Conservation (phyloP, 2,888 invertebrate genomes). For the Balanococcus diminutus region DNA sequence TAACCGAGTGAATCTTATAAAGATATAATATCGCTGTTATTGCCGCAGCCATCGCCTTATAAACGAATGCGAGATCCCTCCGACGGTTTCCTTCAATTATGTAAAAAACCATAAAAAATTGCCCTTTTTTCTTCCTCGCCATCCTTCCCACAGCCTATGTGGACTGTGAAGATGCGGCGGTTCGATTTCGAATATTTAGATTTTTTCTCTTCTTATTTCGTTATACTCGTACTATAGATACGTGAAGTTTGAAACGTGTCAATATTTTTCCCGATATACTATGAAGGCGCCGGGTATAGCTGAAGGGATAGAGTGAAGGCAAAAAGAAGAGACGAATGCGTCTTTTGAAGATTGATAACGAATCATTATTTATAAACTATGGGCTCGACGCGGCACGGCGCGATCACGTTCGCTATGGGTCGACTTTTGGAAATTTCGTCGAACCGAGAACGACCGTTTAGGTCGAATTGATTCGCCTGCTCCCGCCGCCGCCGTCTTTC, state of each 20-base stretch:
- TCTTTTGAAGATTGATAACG: conserved; percentile 46
- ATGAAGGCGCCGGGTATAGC: background rate
- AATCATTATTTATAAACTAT: conserved; percentile 50
- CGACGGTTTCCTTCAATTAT: conserved; percentile 20
- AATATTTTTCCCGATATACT: background rate
- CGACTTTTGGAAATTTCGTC: background rate
- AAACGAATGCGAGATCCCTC: background rate
- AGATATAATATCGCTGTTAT: background rate
- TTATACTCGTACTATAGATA: background rate
- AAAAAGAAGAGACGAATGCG: conserved; percentile 1
- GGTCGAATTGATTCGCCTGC: no score
- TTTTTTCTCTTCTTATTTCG: background rate
- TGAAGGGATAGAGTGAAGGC: background rate
- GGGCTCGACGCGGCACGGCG: background rate
- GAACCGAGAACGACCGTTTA: background rate
- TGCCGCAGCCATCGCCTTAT: no score
- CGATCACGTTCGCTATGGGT: background rate
- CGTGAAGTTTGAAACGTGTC: conserved; percentile 48
- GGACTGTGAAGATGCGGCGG: no score
- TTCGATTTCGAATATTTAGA: no score
- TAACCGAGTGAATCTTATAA: background rate
- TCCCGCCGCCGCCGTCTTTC: background rate
- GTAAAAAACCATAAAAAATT: conserved; percentile 35
- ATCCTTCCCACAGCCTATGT: background rate
- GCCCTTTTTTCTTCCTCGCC: background rate